phyloP scores from a whole-genome alignment of 1,140 invertebrate genomes.

The Drosophila sp. region DNA sequence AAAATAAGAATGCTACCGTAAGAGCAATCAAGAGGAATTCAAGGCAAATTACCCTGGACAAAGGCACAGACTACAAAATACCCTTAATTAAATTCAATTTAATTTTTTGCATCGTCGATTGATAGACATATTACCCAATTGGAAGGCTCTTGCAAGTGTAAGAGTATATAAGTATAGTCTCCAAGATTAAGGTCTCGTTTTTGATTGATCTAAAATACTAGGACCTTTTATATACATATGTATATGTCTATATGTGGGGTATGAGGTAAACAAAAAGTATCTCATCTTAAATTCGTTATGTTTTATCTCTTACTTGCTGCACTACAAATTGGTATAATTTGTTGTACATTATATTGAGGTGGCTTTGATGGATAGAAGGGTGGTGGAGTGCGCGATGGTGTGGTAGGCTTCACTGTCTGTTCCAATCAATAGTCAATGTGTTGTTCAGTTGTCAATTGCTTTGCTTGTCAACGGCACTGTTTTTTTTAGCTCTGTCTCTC shows the following conservation, averaged over 20 bases:
- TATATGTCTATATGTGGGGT: no score
- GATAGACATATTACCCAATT: no score
- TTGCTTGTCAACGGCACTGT: conserved; percentile 46
- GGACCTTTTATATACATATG: no score
- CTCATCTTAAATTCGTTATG: background rate
- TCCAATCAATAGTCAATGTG: conserved; percentile 55
- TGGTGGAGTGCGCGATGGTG: background rate
- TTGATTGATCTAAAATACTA: no score
- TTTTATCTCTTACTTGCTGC: conserved; percentile 26
- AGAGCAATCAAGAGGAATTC: no score
- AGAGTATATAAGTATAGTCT: no score
- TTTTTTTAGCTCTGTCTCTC: conserved; percentile 20
- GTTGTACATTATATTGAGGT: conserved; percentile 39
- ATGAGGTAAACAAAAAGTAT: background rate
- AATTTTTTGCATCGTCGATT: no score
- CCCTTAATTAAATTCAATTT: no score
- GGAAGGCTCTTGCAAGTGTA: no score
- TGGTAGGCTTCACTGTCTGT: conserved; percentile 22
- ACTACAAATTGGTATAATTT: conserved; percentile 58
- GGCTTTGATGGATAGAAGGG: background rate
- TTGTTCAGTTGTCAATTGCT: conserved; percentile 49
- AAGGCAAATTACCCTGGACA: no score
- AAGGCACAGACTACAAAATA: background rate
- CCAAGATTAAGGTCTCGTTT: no score
- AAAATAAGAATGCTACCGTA: background rate